Evolutionary conservation across 2,888 invertebrate genomes (phyloP), one percentile per base, ranked within the genome.

Genomic region (Cheilosia variabilis): DNA sequence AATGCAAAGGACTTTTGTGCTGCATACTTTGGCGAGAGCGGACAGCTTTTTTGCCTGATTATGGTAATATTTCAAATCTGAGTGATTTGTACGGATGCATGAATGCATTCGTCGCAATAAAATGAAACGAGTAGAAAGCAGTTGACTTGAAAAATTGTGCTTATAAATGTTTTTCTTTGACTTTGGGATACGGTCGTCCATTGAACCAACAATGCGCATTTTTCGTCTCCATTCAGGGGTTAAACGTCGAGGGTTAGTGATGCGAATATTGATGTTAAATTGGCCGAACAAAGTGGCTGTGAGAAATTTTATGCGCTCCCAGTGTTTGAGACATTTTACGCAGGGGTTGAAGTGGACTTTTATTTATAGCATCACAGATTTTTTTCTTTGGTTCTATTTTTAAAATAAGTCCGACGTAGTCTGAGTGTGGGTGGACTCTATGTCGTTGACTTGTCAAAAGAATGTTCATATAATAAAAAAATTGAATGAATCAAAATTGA

Each of bases 61-160:
- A 84, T 84, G 80, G 80, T 80, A 84, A 80, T 80, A 75, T 80
- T 55, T 57, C 71, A 15, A 24, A 52, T 22, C 24, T 24, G 69
- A 80, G 80, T 84, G 84, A 84, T 84, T 84, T 69, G 75, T 75
- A 69, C 52, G 75, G 75, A 73, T 65, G 84, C 75, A 71, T 75
- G 69, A 75, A 65, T 80, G 79, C 80, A 75, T 69, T 60, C 55
- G 66, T 60, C 58, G 45, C 69, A 55, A 65, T 52, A 57, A 24
- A 57, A 9, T 19, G 24, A 47, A 10, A 27, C 27, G 10, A 34
- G 43, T 68, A 24, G 53, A 55, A 53, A 63, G 17, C 19, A 2
- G 50, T 55, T 7, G 57, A 19, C 19, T 55, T 34, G 37, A 57
- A 63, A 58, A 19, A 53, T 17, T 19, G 47, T 78, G 66, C 66